Base-by-base conservation (phyloP, 1,140 invertebrate species). In the Harpegnathos saltator region DNA sequence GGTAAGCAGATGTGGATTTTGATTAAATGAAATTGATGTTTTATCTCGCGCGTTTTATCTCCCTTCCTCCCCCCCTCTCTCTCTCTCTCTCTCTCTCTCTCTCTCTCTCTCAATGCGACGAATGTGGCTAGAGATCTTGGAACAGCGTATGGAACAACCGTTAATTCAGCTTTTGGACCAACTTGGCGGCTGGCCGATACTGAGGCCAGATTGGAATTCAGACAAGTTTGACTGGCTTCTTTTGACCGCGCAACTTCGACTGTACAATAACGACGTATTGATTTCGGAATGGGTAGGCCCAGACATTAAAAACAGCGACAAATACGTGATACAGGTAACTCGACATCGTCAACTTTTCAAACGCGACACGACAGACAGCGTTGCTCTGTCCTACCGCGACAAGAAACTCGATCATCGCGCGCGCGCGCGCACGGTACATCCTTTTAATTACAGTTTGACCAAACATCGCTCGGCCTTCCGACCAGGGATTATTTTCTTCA, bases 251-350 rank as follows among this genome's bases (percentile, higher is more conserved):
- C 96, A 96, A 69, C 91, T 99, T 12, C 95, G 97, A 59, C 94
- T 97, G 5, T 98, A 96, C 88, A 98, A 98, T 92, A 98, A 98
- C 85, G 97, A 98, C 86, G 96, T 97, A 61, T 93, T 98, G 0
- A 96, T 98, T 83, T 96, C 97, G 0, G 96, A 98, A 91, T 98
- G 97, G 97, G 97, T 98, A 59, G 97, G 97, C 15, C 97, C 98
- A 0, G 98, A 99, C 91, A 97, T 98, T 29, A 98, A 98, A 91
- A 98, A 98, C 93, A 98, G 98, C 0, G 96, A 97, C 86, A 95
- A 96, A 89, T 97, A 98, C 92, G 96, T 98, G 1, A 97, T 98
- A 86, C 97, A 98, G 94, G 96, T 96, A 91, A 84, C 5, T 63
- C 38, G n/a, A 24, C 4, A 17, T 2, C 2, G 2, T n/a, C 24